phyloP scores from a whole-genome alignment of 2,797 vertebrate genomes.

The Leptoclinus maculatus region DNA sequence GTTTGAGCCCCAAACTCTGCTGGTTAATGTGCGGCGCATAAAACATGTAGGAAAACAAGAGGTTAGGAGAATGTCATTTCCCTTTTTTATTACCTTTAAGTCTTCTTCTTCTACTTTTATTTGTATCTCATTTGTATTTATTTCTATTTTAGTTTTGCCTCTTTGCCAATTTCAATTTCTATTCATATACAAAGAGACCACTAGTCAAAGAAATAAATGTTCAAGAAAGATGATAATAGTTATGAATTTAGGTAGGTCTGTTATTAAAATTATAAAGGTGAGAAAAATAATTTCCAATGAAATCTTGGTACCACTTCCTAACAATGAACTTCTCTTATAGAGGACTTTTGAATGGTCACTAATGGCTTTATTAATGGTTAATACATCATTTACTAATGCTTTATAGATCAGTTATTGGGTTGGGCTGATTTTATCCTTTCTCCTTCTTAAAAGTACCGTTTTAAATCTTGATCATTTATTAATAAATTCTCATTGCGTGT shows the following conservation, averaged over 20 bases:
- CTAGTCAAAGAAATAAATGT: not conserved
- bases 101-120: not conserved
- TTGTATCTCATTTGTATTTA: not conserved
- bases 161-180: not conserved
- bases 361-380: not conserved
- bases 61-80: not conserved
- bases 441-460: not conserved
- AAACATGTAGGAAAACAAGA: not conserved
- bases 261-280: not conserved
- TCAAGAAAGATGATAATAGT: not conserved
- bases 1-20: constrained; percentile 26
- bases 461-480: not conserved
- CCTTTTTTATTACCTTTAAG: constrained; percentile 7
- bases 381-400: not conserved
- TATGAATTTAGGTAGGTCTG: not conserved
- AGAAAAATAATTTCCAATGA: not conserved
- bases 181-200: not conserved
- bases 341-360: not conserved
- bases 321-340: not conserved
- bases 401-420: not conserved
- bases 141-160: not conserved
- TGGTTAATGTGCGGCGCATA: constrained; percentile 34
- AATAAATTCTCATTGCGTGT: not conserved
- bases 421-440: not conserved
- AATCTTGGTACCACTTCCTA: constrained; percentile 9